Percentiles rank a stretch among this genome's conserved stretches.
phyloP scores from a whole-genome alignment of 2,888 invertebrate species.

The Caenorhabditis panamensis region DNA sequence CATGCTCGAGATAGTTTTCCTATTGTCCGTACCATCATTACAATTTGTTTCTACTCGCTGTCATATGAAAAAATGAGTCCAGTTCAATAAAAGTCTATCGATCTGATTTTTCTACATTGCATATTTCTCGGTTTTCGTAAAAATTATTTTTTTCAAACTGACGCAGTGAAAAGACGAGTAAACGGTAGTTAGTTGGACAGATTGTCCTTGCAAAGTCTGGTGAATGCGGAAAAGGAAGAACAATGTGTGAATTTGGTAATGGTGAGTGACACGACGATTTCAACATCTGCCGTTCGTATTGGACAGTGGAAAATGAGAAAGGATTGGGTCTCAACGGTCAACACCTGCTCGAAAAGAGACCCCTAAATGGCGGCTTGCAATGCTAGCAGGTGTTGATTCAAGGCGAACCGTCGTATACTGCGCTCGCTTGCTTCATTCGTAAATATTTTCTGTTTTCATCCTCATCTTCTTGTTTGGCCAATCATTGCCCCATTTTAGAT shows the following conservation, averaged over 20 bases:
- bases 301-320: neutral
- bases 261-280: constrained; percentile 16
- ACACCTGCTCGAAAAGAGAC: constrained; percentile 25
- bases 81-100: neutral
- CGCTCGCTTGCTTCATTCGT: neutral
- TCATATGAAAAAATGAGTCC: constrained; percentile 34
- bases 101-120: no score
- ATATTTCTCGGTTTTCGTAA: constrained; percentile 25
- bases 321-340: neutral
- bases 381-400: constrained; percentile 4
- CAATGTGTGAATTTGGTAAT: no score
- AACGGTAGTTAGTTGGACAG: constrained; percentile 41
- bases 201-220: constrained; percentile 10
- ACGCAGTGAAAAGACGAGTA: constrained; percentile 28
- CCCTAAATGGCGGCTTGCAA: neutral
- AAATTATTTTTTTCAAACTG: no score
- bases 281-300: constrained; percentile 14
- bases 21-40: constrained; percentile 3
- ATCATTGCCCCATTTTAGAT: neutral
- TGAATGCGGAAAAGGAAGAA: neutral
- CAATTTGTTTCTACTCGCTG: neutral
- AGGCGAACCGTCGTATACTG: neutral
- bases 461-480: neutral
- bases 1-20: neutral
- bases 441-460: neutral